A percentile compares a stretch with the other conserved stretches of the same genome.
phyloP scores from a whole-genome alignment of 2,797 vertebrate genomes.

The Lithobates sylvaticus region DNA sequence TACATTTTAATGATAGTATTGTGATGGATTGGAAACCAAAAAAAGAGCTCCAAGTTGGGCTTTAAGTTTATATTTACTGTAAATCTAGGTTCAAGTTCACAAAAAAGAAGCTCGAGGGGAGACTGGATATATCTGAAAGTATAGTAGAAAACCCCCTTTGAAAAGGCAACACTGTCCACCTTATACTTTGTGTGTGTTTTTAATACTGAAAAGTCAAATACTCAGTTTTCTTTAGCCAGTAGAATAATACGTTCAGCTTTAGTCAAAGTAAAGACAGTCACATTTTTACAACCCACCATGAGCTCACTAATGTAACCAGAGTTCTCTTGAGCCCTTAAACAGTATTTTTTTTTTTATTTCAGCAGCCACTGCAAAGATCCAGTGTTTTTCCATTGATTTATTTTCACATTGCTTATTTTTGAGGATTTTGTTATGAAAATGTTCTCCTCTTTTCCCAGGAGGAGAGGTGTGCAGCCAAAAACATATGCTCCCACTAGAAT shows the following conservation, averaged over 20 bases:
- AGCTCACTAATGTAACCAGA: slow-evolving; percentile 39
- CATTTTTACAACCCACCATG: slow-evolving; percentile 27
- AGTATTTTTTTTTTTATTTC: slow-evolving; percentile 28
- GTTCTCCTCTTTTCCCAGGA: slow-evolving; percentile 49
- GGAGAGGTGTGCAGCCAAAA: slow-evolving; percentile 51
- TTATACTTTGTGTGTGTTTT: neutral
- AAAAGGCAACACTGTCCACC: neutral
- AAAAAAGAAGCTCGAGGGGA: no score
- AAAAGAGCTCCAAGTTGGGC: no score
- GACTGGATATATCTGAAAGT: neutral
- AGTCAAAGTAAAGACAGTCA: slow-evolving; percentile 23
- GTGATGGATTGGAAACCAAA: no score
- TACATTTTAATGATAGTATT: no score
- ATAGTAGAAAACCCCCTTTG: neutral
- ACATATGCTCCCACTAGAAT: slow-evolving; percentile 43
- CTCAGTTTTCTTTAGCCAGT: neutral
- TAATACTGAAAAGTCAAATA: slow-evolving; percentile 25
- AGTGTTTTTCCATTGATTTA: slow-evolving; percentile 51
- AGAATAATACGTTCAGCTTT: slow-evolving; percentile 34
- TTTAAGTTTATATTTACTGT: no score
- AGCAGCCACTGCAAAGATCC: slow-evolving; percentile 32
- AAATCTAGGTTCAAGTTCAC: no score
- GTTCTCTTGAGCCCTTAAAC: slow-evolving; percentile 27
- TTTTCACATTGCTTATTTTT: slow-evolving; percentile 55
- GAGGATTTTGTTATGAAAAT: slow-evolving; percentile 58